phyloP scores from a whole-genome alignment of 2,113 vertebrate species.

The Epinephelus moara region DNA sequence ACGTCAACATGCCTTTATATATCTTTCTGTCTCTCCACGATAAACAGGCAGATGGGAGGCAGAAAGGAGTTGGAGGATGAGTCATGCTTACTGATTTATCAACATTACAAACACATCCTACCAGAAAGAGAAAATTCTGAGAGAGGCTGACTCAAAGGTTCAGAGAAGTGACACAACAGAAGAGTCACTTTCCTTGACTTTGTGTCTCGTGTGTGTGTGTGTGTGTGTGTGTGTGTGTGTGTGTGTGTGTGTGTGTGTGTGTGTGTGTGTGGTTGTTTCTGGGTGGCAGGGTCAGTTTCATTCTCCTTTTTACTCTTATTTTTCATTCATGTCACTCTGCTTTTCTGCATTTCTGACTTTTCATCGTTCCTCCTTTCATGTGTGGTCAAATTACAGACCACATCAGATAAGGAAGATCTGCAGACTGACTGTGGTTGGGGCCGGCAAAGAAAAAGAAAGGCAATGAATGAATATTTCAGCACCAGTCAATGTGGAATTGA shows the following conservation, averaged over 20 bases:
- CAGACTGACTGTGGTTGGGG: conserved; percentile 1
- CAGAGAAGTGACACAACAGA: not conserved
- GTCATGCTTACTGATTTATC: conserved; percentile 27
- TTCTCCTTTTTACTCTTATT: not conserved
- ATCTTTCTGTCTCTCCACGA: not conserved
- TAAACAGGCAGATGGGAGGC: conserved; percentile 41
- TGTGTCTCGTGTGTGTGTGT: not conserved
- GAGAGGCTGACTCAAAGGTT: conserved; percentile 3
- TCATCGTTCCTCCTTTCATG: conserved; percentile 36
- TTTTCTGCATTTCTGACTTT: conserved; percentile 30
- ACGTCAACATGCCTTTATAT: not conserved
- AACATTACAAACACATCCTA: conserved; percentile 29
- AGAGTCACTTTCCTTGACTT: not conserved
- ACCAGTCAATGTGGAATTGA: conserved; percentile 32
- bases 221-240: not conserved
- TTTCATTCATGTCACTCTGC: conserved; percentile 4
- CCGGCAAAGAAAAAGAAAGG: not conserved
- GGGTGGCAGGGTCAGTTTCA: not conserved
- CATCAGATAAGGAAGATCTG: conserved; percentile 55
- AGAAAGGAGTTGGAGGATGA: conserved; percentile 30
- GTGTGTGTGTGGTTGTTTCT: not conserved
- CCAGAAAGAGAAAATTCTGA: conserved; percentile 14
- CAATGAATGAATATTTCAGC: conserved; percentile 46
- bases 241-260: not conserved
- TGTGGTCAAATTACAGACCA: conserved; percentile 23